These are phyloP conservation scores for Cairina moschata DNA, from an alignment of 2,113 vertebrate genomes.

Conservation along the genomic window DNA sequence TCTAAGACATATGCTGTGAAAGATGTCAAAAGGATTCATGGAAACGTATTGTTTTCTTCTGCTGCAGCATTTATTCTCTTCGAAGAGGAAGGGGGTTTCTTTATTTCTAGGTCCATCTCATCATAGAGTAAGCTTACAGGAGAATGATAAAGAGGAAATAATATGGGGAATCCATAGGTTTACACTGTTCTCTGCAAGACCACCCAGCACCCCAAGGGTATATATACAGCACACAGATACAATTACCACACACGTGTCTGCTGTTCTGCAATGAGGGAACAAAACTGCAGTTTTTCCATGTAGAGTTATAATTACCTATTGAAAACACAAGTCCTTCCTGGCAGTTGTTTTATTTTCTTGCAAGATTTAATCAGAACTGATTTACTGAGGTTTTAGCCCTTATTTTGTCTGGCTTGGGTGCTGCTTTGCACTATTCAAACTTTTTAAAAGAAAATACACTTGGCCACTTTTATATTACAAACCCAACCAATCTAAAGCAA, in stretches of 20 bases:
- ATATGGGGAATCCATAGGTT: background rate
- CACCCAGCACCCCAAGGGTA: background rate
- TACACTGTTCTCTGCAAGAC: background rate
- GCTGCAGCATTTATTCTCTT: background rate
- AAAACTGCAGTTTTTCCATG: slow-evolving; percentile 39
- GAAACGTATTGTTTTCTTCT: background rate
- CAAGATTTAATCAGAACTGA: slow-evolving; percentile 34
- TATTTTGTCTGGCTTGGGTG: slow-evolving; percentile 27
- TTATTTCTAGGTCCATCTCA: background rate
- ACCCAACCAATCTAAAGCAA: background rate
- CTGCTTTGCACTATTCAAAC: background rate
- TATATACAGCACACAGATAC: background rate
- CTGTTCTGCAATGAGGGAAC: slow-evolving; percentile 3
- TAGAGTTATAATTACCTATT: slow-evolving; percentile 1
- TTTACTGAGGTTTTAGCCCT: slow-evolving; percentile 26
- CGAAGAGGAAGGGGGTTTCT: background rate
- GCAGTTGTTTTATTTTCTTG: slow-evolving; percentile 41
- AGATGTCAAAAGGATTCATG: background rate
- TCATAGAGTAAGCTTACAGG: background rate
- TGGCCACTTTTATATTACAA: background rate
- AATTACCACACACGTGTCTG: background rate
- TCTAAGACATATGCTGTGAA: background rate
- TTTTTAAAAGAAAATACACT: background rate
- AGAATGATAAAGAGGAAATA: background rate
- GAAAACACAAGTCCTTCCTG: slow-evolving; percentile 54